phyloP scores from a whole-genome alignment of 2,113 vertebrate species.

The Paracanthobrama guichenoti region DNA sequence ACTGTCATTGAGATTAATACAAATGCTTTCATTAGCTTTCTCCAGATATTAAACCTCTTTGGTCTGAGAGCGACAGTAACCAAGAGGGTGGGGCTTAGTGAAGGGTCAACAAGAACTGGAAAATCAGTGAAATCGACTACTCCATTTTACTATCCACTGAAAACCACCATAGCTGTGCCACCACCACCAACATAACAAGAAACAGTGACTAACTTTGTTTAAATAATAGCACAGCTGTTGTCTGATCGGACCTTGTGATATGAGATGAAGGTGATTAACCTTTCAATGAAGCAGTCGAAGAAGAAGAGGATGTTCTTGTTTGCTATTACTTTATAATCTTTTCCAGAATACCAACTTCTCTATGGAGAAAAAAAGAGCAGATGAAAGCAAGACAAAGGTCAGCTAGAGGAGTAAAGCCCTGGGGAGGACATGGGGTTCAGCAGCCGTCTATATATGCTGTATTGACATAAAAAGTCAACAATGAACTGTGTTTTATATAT shows the following conservation, averaged over 20 bases:
- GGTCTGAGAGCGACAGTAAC: background rate
- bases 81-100: background rate
- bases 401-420: background rate
- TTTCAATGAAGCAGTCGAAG: background rate
- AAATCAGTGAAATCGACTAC: background rate
- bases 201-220: slow-evolving; percentile 11
- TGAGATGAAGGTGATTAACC: background rate
- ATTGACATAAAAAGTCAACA: background rate
- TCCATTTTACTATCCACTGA: background rate
- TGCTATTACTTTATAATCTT: background rate
- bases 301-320: background rate
- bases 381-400: slow-evolving; percentile 3
- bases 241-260: slow-evolving; percentile 3
- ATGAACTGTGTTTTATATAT: background rate
- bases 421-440: background rate
- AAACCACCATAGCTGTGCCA: background rate
- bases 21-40: background rate
- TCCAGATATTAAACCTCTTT: background rate
- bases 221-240: background rate
- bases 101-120: background rate
- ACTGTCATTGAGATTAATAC: background rate
- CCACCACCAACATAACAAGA: background rate
- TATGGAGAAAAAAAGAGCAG: background rate
- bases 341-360: background rate
- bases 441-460: background rate